Conservation (phyloP, 1,140 invertebrate genomes). For the Pectinophora gossypiella region DNA sequence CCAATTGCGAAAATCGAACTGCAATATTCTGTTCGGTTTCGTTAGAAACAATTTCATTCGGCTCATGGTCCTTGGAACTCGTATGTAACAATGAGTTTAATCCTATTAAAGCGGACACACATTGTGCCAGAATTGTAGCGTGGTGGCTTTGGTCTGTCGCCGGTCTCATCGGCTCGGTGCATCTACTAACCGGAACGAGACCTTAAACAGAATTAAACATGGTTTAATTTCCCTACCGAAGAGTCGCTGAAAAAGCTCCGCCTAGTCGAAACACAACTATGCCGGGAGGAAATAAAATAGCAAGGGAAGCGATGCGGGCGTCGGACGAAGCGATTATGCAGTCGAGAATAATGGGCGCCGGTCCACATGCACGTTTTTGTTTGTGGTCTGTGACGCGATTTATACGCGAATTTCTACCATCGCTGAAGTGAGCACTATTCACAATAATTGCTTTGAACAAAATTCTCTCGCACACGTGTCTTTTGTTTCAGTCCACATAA, state of each 20-base stretch:
- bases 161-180: slow-evolving; percentile 52
- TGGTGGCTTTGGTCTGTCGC: slow-evolving; percentile 71
- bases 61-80: slow-evolving; percentile 63
- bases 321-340: slow-evolving; percentile 74
- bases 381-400: slow-evolving; percentile 75
- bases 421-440: slow-evolving; percentile 73
- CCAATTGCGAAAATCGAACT: not conserved
- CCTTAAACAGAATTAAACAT: slow-evolving; percentile 73
- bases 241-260: slow-evolving; percentile 55
- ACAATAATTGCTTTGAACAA: slow-evolving; percentile 73
- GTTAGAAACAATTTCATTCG: slow-evolving; percentile 64
- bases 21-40: slow-evolving; percentile 30
- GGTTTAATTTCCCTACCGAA: slow-evolving; percentile 68
- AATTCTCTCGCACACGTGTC: slow-evolving; percentile 57
- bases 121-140: slow-evolving; percentile 70
- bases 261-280: slow-evolving; percentile 70
- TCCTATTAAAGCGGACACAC: slow-evolving; percentile 72
- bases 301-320: slow-evolving; percentile 71
- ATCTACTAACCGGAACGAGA: slow-evolving; percentile 62
- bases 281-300: slow-evolving; percentile 73
- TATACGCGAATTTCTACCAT: slow-evolving; percentile 73
- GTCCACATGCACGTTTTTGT: slow-evolving; percentile 75
- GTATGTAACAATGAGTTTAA: slow-evolving; percentile 73
- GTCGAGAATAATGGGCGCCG: slow-evolving; percentile 73
- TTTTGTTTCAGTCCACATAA: slow-evolving; percentile 43